phyloP scores from a whole-genome alignment of 2,888 invertebrate species.

The Tachystola acroxantha region DNA sequence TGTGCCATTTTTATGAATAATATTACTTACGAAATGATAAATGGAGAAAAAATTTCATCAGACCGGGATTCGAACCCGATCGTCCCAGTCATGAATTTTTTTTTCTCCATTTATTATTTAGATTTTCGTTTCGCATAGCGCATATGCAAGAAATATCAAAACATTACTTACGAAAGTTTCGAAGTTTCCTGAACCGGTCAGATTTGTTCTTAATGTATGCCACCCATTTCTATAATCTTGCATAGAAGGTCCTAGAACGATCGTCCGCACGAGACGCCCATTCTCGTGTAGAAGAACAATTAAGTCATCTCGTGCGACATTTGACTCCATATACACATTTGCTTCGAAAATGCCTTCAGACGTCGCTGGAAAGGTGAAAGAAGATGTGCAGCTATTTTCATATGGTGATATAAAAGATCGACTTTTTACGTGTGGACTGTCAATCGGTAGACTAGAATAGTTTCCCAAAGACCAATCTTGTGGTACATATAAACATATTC shows the following conservation, averaged over 20 bases:
- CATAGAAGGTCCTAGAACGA: too few relatives aligned
- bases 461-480: background rate
- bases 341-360: background rate
- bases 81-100: too few relatives aligned
- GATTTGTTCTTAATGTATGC: background rate
- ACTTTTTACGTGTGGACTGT: background rate
- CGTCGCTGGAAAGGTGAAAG: background rate
- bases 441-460: background rate
- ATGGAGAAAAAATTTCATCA: too few relatives aligned
- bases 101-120: too few relatives aligned
- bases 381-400: background rate
- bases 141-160: too few relatives aligned
- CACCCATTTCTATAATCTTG: background rate
- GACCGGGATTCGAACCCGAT: too few relatives aligned
- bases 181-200: background rate
- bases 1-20: too few relatives aligned
- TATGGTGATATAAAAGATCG: background rate
- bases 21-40: too few relatives aligned
- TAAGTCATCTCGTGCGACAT: background rate
- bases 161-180: background rate
- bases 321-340: background rate
- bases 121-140: too few relatives aligned
- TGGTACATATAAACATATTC: too few relatives aligned
- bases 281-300: too few relatives aligned
- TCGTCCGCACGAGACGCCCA: too few relatives aligned